Evolutionary conservation across 2,797 vertebrate genomes (phyloP), one percentile per base, ranked within the genome.

Genomic region (Phoeniculus purpureus): DNA sequence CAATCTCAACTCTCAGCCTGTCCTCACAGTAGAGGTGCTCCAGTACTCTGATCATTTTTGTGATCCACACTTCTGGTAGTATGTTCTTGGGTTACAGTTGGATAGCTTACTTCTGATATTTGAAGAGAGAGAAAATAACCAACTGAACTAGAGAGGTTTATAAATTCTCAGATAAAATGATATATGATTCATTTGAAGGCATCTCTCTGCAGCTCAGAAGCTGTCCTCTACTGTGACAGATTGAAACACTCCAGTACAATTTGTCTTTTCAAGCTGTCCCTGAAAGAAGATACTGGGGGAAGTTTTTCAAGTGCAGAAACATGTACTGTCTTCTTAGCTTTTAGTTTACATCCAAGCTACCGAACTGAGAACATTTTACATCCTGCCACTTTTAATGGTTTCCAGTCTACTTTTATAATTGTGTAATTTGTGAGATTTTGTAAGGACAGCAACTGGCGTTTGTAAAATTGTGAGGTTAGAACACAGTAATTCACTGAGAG

Each of bases 231-330:
- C 92, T 95, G 78, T 94, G 92, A 94, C 91, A 95, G 90, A 96
- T 86, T 95, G 92, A 94, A 94, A 88, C 93, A 81, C 89, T 94
- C 77, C 48, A 90, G 91, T 54, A 94, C 89, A 95, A 94, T 94
- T 96, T 95, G 91, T 94, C 93, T 96, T 90, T 92, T 90, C 74
- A 94, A 91, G 87, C 72, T 95, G 84, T 92, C 71, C 67, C 89
- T 85, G 86, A 93, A 94, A 95, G 81, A 91, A 92, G 82, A 90
- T 93, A 92, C 87, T 89, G 81, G 79, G 72, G 85, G 85, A 94
- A 92, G 79, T 31, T 90, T 95, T 94, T 93, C 74, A 88, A 93
- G 84, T 54, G 87, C 31, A 93, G 80, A 84, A 94, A 94, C 59
- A 82, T 87, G 65, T 74, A 52, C 78, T 71, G 54, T 66, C 77